Base-by-base conservation (phyloP, 2,888 invertebrate species). In the Trisateles emortualis region DNA sequence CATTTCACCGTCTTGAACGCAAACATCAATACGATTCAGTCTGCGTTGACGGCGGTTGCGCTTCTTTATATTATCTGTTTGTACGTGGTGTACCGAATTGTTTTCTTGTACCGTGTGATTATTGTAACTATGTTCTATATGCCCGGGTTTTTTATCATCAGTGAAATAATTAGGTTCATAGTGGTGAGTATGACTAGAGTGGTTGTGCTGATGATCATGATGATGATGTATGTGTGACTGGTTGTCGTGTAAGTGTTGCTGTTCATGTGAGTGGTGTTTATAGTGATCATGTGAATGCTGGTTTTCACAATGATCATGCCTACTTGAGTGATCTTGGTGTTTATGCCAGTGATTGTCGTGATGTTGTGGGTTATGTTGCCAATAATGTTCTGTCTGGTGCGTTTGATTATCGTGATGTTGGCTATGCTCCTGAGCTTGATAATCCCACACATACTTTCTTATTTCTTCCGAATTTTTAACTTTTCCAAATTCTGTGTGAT, bases 391-490 rank as follows among this genome's bases (percentile, higher is more conserved):
- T 58, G 58, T 57, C 17, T 67, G 55, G 43, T 62, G 55, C 2
- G 17, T 14, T 33, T 56, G 59, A 30, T 11, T 58, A 44, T 70
- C 59, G 58, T 51, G 58, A 50, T 63, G 46, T 64, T 60, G 26
- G 43, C 54, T 61, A 43, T 72, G 42, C 43, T 43, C 46, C 51
- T 73, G 71, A 17, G 68, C 59, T 50, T 76, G 79, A 64, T 86
- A 81, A 47, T 87, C 81, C 89, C 88, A 89, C 11, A 79, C 87
- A 63, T 86, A 83, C 60, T 84, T 81, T 72, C 86, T 85, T 29
- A 89, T 74, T 58, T 86, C 84, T 58, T 81, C 81, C 17, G 72
- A 74, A 63, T 82, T 74, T 33, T 85, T 81, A 14, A 65, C 32
- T 54, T 66, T 73, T 47, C 61, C 69, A 30, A 64, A 40, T 44